phyloP scores from a whole-genome alignment of 2,797 vertebrate genomes.

The Anisognathus igniventris region DNA sequence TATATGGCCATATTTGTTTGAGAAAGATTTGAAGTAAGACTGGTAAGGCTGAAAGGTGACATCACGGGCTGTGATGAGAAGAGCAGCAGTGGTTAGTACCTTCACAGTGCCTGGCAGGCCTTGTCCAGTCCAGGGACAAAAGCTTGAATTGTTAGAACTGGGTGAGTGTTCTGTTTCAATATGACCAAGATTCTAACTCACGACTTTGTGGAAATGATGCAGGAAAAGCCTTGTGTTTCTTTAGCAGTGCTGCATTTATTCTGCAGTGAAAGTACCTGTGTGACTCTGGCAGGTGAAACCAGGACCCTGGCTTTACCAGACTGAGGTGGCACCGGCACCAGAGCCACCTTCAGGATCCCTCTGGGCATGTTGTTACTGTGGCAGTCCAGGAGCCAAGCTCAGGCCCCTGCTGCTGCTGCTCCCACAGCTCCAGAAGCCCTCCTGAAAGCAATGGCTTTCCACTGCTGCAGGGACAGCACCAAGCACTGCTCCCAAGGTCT shows the following conservation, averaged over 20 bases:
- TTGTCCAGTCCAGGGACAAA: not conserved
- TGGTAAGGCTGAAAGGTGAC: not conserved
- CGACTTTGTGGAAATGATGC: not conserved
- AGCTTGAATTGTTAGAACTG: not conserved
- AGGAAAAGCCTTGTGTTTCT: not conserved
- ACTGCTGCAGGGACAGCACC: not conserved
- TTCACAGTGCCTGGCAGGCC: not conserved
- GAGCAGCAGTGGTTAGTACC: not conserved
- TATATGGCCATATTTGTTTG: not conserved
- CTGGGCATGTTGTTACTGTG: rapidly evolving
- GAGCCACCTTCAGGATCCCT: rapidly evolving
- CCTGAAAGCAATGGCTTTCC: not conserved
- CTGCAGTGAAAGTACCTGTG: not conserved
- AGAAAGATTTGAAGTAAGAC: not conserved
- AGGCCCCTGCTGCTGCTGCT: not conserved
- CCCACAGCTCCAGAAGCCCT: not conserved
- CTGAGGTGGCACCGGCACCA: not conserved
- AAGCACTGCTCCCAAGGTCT: not conserved
- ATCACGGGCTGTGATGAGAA: not conserved
- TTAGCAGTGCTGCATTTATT: not conserved
- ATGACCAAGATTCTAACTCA: not conserved
- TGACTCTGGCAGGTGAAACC: not conserved
- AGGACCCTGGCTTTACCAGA: not conserved
- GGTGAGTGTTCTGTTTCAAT: not conserved
- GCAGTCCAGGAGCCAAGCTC: not conserved